Evolutionary conservation across 1,140 invertebrate species (phyloP), one percentile per base, ranked within the genome.

Genomic region (Hydropsyche tenuis): DNA sequence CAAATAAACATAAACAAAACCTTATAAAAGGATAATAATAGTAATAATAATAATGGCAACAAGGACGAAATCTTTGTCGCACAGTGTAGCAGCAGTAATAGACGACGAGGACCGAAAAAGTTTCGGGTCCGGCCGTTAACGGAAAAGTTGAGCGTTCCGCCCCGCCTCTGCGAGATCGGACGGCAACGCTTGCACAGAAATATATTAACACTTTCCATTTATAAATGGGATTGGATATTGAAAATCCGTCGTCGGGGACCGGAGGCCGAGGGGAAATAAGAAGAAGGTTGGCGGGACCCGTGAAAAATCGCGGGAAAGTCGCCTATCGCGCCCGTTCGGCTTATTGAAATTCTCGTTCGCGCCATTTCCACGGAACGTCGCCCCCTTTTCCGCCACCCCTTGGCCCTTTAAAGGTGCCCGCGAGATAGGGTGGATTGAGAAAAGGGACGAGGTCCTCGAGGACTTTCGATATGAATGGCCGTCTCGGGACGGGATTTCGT

Each of bases 281-380:
- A 42, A 7, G 64, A n/a, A n/a, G n/a, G n/a, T n/a, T n/a, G 9
- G 30, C 30, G 22, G 65, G 23, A 37, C n/a, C 30, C 46, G 68
- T 75, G 68, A 75, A 72, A 72, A 75, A 72, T 75, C 23, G 69
- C 23, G 56, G 18, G 25, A 45, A 66, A 75, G 63, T 75, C 69
- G 37, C 73, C 12, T 16, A 25, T n/a, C 7, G 37, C 18, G 42
- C 6, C 14, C 23, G 53, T 37, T 37, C 56, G 69, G 46, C 62
- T 76, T 76, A 76, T 73, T 76, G 72, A 76, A 76, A 73, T 73
- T 76, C 72, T 69, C 75, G 68, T 73, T 71, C 75, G 72, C 72
- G 45, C 68, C 75, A 76, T 76, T 73, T 76, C 72, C 42, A 56
- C 65, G 62, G 37, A 60, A 22, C 12, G 20, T 12, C 18, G 1